Base-by-base conservation (phyloP, 2,888 invertebrate species). In the Chaetoderma sp. region DNA sequence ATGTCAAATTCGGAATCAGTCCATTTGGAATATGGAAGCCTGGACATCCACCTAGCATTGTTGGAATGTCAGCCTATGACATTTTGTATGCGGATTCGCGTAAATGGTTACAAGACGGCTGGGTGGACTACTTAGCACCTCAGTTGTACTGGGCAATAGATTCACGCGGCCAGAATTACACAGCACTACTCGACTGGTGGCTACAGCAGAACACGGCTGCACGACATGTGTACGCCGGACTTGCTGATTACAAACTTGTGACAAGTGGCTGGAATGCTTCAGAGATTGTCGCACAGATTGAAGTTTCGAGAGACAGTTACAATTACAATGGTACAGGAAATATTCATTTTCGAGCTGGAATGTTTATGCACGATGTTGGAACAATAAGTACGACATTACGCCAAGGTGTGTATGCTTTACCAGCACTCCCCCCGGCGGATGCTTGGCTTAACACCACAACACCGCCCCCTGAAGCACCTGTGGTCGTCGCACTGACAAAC, bases 11-110 rank as follows among this genome's bases (percentile, higher is more conserved):
- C 57, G 82, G 82, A 5, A 75, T 83, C 42, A 81, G 82, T 65
- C 83, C 83, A 5, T 83, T 83, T 63, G 83, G 83, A 2, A 82
- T 83, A 23, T 84, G 82, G 80, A 74, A 79, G 62, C 74, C 82
- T 1, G 80, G 79, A 1, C 56, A 78, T 42, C 81, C 82, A 4
- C 59, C 60, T 5, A 79, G 80, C 4, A 76, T 83, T 8, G 60
- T 55, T 30, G 81, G 83, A 3, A 61, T 80, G 10, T 78, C 76
- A 5, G 69, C 80, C 0, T 81, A 78, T 65, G 71, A 70, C 50
- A 71, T 65, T 21, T 65, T 79, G 33, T 83, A 78, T 68, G 82
- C 81, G 4, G 83, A 84, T 68, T 72, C 80, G 21, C 74, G 71
- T 63, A 74, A 75, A 59, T 84, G 84, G 84, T 64, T 83, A 27